phyloP scores from a whole-genome alignment of 2,888 invertebrate genomes.

The Euproctis similis region DNA sequence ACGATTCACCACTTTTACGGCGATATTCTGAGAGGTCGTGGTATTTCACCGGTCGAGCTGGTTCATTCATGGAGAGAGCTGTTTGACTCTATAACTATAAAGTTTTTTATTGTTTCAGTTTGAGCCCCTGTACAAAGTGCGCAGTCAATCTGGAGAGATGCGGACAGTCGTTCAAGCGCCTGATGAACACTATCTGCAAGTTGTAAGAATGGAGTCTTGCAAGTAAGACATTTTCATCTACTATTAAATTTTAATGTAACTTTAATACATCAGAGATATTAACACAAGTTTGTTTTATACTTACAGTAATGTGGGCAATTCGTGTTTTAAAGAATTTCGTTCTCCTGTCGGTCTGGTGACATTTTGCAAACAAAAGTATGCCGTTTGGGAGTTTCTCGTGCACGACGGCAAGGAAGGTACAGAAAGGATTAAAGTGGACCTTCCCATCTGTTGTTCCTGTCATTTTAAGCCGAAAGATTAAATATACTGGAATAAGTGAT shows the following conservation, averaged over 20 bases:
- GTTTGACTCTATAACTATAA: too few species aligned
- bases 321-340: conserved; percentile 43
- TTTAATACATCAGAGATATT: too few species aligned
- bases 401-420: conserved; percentile 35
- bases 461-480: conserved; percentile 32
- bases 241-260: too few species aligned
- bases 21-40: too few species aligned
- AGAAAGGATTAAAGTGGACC: conserved; percentile 37
- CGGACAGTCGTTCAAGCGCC: conserved; percentile 51
- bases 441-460: conserved; percentile 61
- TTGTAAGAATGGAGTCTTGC: conserved; percentile 53
- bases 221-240: conserved; percentile 26
- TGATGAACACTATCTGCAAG: conserved; percentile 47
- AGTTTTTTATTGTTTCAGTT: conserved; percentile 55
- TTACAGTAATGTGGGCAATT: conserved; percentile 28
- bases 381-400: conserved; percentile 52
- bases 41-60: too few species aligned
- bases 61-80: too few species aligned
- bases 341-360: conserved; percentile 29
- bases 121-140: conserved; percentile 49
- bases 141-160: conserved; percentile 36
- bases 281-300: neutral
- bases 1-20: too few species aligned
- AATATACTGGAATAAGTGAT: too few species aligned
- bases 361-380: conserved; percentile 51